These are phyloP conservation scores for Prosapia bicincta DNA, from an alignment of 2,888 invertebrate species.

Conservation along the genomic window DNA sequence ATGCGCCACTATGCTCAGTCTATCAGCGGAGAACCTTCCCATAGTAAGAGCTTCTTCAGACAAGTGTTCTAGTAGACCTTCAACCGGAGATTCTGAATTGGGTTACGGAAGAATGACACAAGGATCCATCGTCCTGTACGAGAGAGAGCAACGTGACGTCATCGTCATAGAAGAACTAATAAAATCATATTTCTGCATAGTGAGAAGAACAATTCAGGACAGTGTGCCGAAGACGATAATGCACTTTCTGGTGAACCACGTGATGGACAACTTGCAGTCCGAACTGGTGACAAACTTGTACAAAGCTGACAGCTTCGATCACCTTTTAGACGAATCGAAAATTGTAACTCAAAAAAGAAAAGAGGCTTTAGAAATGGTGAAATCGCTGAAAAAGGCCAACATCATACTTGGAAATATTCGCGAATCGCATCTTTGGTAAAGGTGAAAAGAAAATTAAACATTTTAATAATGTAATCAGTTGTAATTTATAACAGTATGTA, in stretches of 20 bases:
- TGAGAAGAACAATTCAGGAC: constrained; percentile 61
- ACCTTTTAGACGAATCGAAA: constrained; percentile 56
- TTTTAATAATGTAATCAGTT: no score
- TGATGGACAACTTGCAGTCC: constrained; percentile 60
- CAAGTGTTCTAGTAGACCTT: not conserved
- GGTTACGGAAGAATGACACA: not conserved
- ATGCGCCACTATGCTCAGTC: not conserved
- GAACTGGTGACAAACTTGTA: constrained; percentile 61
- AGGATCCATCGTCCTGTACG: not conserved
- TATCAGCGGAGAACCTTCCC: not conserved
- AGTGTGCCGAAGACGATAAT: constrained; percentile 63
- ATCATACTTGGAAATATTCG: constrained; percentile 3
- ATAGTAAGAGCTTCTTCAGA: not conserved
- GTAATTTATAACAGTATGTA: no score
- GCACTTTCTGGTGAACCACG: constrained; percentile 62
- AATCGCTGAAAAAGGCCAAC: constrained; percentile 11
- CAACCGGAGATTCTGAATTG: not conserved
- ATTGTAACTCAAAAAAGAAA: constrained; percentile 47
- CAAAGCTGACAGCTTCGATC: constrained; percentile 54
- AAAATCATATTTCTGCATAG: constrained; percentile 59
- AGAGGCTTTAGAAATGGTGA: constrained; percentile 1
- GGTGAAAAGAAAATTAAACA: no score
- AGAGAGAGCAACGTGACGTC: constrained; percentile 23
- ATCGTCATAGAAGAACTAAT: constrained; percentile 51
- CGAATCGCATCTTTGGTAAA: not conserved